A percentile compares a stretch with the other conserved stretches of the same genome.
Conservation (phyloP, 2,113 vertebrate species). For the Butastur rufipennis region DNA sequence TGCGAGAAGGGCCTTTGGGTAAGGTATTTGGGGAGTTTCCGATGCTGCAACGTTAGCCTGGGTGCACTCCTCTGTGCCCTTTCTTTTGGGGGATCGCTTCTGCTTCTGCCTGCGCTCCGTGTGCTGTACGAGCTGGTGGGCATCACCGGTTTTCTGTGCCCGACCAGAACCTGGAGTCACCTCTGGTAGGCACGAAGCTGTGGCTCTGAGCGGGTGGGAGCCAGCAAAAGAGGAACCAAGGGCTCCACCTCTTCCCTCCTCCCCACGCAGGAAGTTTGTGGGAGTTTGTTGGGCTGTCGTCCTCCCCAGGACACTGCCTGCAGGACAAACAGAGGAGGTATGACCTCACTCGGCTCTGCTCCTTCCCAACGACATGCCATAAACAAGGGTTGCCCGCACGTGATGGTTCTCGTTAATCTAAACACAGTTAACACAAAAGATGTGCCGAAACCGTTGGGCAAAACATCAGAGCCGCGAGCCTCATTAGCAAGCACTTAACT, state of each 20-base stretch:
- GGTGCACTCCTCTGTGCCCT: background rate
- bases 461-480: background rate
- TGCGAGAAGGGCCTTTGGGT: background rate
- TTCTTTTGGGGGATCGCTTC: background rate
- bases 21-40: background rate
- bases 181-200: background rate
- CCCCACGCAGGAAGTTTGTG: background rate
- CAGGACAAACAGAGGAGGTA: conserved; percentile 14
- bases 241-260: conserved; percentile 17
- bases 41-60: background rate
- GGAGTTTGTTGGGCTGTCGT: background rate
- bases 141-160: background rate
- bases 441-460: background rate
- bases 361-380: background rate
- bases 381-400: conserved; percentile 9
- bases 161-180: fast-evolving
- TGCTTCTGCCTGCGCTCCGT: background rate
- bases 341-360: background rate
- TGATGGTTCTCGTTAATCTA: background rate
- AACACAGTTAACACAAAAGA: conserved; percentile 23
- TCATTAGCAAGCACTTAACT: background rate
- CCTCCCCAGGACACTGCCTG: background rate
- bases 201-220: background rate
- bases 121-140: background rate
- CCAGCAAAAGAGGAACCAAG: background rate